These are phyloP conservation scores for Tiliacea citrago DNA, from an alignment of 2,888 invertebrate species.

Conservation along the genomic window DNA sequence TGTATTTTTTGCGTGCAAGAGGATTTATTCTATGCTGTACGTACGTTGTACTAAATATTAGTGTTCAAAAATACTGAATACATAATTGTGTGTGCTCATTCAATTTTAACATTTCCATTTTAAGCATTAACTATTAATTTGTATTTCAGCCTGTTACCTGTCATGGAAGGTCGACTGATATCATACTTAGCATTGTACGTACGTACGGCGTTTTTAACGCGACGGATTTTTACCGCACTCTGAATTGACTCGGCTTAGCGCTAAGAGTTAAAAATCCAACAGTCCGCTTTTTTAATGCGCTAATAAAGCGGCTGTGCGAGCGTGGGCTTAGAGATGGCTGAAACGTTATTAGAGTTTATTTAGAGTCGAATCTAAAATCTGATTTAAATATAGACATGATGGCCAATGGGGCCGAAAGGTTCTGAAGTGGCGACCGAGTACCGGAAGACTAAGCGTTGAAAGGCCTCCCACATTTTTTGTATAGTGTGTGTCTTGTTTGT, in stretches of 20 bases:
- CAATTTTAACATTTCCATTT: constrained; percentile 4
- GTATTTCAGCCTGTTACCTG: neutral
- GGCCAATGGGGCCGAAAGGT: too few species aligned
- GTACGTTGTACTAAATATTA: constrained; percentile 19
- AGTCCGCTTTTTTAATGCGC: neutral
- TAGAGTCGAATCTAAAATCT: neutral
- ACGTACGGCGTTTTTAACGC: neutral
- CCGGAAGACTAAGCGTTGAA: too few species aligned
- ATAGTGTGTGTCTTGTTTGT: too few species aligned
- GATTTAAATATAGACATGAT: neutral
- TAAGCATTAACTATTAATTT: constrained; percentile 27
- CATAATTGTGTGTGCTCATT: constrained; percentile 5
- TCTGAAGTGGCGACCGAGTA: too few species aligned
- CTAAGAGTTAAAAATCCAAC: neutral
- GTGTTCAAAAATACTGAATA: constrained; percentile 21
- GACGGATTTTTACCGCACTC: neutral
- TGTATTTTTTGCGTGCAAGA: too few species aligned
- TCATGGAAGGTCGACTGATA: neutral
- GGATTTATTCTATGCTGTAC: too few species aligned
- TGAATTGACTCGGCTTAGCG: neutral
- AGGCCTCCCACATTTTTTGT: too few species aligned
- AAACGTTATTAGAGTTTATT: neutral
- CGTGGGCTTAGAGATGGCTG: neutral
- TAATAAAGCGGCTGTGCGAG: neutral
- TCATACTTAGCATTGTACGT: neutral